A percentile compares a stretch with the other conserved stretches of the same genome.
Conservation (phyloP, 1,140 invertebrate genomes). For the Zaprionus inermis region DNA sequence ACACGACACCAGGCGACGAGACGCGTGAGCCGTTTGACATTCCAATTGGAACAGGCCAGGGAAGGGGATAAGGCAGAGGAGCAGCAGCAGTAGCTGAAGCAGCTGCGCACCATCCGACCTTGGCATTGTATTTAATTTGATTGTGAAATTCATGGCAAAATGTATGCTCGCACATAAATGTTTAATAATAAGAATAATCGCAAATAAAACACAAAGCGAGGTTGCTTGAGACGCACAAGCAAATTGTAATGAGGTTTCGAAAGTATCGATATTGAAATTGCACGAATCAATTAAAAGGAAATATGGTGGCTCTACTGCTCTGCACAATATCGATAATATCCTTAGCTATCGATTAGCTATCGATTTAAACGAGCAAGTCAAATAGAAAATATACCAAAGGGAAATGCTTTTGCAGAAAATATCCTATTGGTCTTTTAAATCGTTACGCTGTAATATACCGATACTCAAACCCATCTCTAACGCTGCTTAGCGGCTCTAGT, state of each 20-base stretch:
- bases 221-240: not conserved
- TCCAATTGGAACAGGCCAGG: constrained; percentile 53
- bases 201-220: not conserved
- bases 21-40: constrained; percentile 77
- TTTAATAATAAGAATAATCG: constrained; percentile 28
- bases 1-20: constrained; percentile 20
- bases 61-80: not conserved
- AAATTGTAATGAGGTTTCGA: not conserved
- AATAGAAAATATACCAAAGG: too few species aligned
- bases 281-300: not conserved
- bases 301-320: not conserved
- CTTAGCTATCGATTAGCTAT: too few species aligned
- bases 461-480: not conserved
- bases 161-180: constrained; percentile 48
- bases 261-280: not conserved
- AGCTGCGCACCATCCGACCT: constrained; percentile 67
- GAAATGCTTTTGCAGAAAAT: too few species aligned
- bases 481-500: not conserved
- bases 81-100: constrained; percentile 25
- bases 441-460: not conserved
- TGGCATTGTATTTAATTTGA: constrained; percentile 79
- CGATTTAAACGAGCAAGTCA: too few species aligned
- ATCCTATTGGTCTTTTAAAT: too few species aligned
- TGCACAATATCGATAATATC: not conserved
- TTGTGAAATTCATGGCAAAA: constrained; percentile 68